phyloP scores from a whole-genome alignment of 1,140 invertebrate species.

The Eumeta japonica region DNA sequence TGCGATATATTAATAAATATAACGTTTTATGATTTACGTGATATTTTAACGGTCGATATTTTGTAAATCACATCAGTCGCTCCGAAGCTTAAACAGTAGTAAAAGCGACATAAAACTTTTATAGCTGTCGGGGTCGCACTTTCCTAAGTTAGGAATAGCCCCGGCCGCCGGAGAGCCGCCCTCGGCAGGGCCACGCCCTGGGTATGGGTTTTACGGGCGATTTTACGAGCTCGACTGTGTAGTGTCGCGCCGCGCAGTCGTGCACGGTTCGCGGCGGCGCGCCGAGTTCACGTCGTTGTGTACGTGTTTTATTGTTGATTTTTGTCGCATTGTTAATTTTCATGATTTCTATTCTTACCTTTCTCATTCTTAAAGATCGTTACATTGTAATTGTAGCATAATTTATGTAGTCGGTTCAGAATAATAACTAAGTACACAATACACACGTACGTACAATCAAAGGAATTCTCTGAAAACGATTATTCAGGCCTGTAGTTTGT shows the following conservation, averaged over 20 bases:
- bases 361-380: too few relatives aligned
- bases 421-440: too few relatives aligned
- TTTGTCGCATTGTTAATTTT: too few relatives aligned
- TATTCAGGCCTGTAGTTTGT: conserved; percentile 15
- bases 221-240: conserved; percentile 29
- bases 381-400: too few relatives aligned
- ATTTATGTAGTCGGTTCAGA: too few relatives aligned
- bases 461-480: conserved; percentile 7
- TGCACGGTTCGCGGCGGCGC: conserved; percentile 16
- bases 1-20: too few relatives aligned
- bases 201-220: conserved; percentile 31
- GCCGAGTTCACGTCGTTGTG: conserved; percentile 23
- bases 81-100: conserved; percentile 52
- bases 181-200: conserved; percentile 17
- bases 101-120: conserved; percentile 46
- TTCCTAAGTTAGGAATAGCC: conserved; percentile 38
- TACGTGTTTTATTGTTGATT: too few relatives aligned
- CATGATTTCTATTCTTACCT: too few relatives aligned
- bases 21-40: too few relatives aligned
- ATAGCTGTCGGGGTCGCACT: conserved; percentile 37
- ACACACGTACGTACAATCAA: background rate
- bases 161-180: conserved; percentile 32
- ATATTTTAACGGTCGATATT: too few relatives aligned
- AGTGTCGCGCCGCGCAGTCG: conserved; percentile 14
- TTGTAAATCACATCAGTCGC: too few relatives aligned